Evolutionary conservation across 2,797 vertebrate species (phyloP).

Genomic region (Pelochelys cantorii): DNA sequence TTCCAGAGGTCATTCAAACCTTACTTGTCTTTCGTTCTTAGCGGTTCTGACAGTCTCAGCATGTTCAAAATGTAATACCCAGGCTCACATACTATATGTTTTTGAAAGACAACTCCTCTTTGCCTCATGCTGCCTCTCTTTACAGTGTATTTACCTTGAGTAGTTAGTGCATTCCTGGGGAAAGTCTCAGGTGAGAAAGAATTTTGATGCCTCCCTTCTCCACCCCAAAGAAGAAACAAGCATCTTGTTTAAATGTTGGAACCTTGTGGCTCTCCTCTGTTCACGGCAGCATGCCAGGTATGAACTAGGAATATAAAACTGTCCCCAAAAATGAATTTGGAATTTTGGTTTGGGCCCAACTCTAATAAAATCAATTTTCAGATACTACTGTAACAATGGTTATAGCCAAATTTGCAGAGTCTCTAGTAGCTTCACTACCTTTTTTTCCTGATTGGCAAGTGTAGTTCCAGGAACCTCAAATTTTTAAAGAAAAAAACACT

Average conservation of each 20-base stretch:
- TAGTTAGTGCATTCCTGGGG: neutral
- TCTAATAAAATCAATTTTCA: neutral
- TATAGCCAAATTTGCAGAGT: neutral
- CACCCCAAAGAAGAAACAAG: neutral
- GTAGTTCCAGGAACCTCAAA: fast-evolving
- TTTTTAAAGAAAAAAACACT: neutral
- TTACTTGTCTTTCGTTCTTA: neutral
- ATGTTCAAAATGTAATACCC: neutral
- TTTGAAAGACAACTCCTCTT: neutral
- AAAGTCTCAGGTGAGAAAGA: neutral
- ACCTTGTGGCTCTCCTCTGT: neutral
- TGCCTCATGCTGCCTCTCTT: neutral
- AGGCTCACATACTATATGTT: neutral
- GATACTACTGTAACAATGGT: neutral
- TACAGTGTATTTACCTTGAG: neutral
- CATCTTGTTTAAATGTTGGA: neutral
- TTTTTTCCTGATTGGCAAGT: neutral
- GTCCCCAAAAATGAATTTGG: neutral
- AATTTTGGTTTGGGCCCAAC: neutral
- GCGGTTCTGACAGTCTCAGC: neutral
- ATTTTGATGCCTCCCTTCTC: neutral
- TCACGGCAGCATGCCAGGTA: neutral
- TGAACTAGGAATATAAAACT: neutral
- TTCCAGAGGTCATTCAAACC: neutral
- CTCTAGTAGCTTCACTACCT: neutral